Evolutionary conservation across 1,140 invertebrate species (phyloP).

Genomic region (Mya arenaria): DNA sequence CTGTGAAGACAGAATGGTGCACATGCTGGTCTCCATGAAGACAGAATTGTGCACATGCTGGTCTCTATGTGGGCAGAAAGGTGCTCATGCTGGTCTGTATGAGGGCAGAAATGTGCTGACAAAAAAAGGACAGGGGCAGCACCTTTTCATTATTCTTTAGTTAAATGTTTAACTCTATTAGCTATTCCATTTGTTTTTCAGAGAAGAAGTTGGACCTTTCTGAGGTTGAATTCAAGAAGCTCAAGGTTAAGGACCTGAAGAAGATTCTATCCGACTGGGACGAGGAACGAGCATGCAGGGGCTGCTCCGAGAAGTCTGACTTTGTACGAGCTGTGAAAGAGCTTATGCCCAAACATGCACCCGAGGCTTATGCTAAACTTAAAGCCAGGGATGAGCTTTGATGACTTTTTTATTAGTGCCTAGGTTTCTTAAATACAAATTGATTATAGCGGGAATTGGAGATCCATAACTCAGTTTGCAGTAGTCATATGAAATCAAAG

Average conservation of each 20-base stretch:
- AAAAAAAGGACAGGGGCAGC: no score
- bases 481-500: no score
- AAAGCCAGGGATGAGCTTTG: conserved; percentile 47
- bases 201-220: conserved; percentile 99
- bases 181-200: conserved; percentile 82
- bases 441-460: no score
- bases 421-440: background rate
- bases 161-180: background rate
- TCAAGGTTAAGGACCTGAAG: conserved; percentile 98
- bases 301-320: conserved; percentile 99
- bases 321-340: conserved; percentile 98
- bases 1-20: no score
- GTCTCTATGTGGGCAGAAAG: no score
- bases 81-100: no score
- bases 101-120: no score
- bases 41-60: no score
- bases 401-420: background rate
- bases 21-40: no score
- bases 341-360: conserved; percentile 94
- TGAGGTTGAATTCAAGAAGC: conserved; percentile 97
- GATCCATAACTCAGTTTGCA: no score
- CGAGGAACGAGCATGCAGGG: conserved; percentile 92
- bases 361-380: conserved; percentile 63
- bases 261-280: conserved; percentile 99
- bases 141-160: no score